phyloP scores from a whole-genome alignment of 2,888 invertebrate genomes.

The Rhabditoides inermis region DNA sequence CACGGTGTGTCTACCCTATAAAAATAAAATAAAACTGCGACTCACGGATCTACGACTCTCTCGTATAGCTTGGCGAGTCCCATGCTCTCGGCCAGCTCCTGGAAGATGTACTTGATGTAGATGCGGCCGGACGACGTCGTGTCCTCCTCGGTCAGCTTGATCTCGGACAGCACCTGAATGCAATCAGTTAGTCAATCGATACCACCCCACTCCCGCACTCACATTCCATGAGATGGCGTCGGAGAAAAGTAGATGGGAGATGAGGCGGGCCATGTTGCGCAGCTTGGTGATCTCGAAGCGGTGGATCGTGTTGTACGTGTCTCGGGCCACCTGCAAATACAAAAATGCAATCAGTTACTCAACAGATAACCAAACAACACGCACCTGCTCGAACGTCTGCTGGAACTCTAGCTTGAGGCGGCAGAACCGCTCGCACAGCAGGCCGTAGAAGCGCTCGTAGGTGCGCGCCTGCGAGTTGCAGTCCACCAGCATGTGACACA shows the following conservation, averaged over 20 bases:
- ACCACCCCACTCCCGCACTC: constrained; percentile 6
- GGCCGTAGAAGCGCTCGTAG: constrained; percentile 93
- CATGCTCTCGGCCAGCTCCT: constrained; percentile 89
- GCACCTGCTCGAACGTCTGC: too few species aligned
- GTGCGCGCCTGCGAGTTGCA: constrained; percentile 98
- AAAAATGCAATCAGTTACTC: too few species aligned
- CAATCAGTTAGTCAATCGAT: background rate
- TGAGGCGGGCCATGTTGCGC: constrained; percentile 90
- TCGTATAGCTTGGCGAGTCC: constrained; percentile 82
- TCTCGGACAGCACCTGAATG: constrained; percentile 69
- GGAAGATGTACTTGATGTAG: constrained; percentile 90
- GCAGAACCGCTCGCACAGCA: constrained; percentile 85
- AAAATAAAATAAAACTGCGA: constrained; percentile 37
- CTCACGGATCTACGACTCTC: constrained; percentile 79
- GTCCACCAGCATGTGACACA: constrained; percentile 97
- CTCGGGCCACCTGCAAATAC: constrained; percentile 83
- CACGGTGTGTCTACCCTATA: background rate
- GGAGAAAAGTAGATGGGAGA: constrained; percentile 86
- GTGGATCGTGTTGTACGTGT: constrained; percentile 84
- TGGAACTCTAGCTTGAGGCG: constrained; percentile 84
- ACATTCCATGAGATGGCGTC: constrained; percentile 89
- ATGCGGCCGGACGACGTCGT: constrained; percentile 94
- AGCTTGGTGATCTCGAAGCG: constrained; percentile 88
- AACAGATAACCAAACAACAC: too few species aligned
- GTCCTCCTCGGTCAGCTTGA: constrained; percentile 87